phyloP scores from a whole-genome alignment of 2,888 invertebrate genomes.

The Cryptus armator region DNA sequence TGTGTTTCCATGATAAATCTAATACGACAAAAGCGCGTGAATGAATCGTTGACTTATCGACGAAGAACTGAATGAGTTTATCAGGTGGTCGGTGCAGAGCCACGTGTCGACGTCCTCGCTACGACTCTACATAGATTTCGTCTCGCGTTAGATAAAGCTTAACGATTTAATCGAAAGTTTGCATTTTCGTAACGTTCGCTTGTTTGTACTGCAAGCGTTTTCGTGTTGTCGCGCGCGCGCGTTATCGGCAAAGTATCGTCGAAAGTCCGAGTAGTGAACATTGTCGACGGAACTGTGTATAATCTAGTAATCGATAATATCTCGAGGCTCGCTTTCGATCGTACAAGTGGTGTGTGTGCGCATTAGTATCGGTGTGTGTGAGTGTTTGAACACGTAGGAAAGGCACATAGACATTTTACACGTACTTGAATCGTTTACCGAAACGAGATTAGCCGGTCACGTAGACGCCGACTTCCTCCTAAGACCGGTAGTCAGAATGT shows the following conservation, averaged over 20 bases:
- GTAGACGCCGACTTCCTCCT: slow-evolving; percentile 43
- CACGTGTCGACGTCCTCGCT: slow-evolving; percentile 46
- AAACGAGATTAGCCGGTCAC: slow-evolving; percentile 67
- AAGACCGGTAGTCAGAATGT: slow-evolving; percentile 65
- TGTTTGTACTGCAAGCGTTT: neutral
- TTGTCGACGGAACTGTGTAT: slow-evolving; percentile 33
- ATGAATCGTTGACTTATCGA: slow-evolving; percentile 17
- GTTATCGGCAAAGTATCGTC: neutral
- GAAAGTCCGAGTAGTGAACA: slow-evolving; percentile 27
- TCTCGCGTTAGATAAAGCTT: neutral
- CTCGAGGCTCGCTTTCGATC: slow-evolving; percentile 3
- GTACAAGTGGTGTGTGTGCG: neutral
- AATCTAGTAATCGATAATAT: slow-evolving; percentile 36
- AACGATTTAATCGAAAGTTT: neutral
- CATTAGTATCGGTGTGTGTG: neutral
- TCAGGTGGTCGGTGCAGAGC: slow-evolving; percentile 57
- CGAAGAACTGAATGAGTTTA: slow-evolving; percentile 35
- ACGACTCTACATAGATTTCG: neutral
- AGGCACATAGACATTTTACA: slow-evolving; percentile 23
- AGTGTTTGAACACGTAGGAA: neutral
- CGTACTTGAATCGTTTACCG: slow-evolving; percentile 35
- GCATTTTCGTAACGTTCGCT: slow-evolving; percentile 1
- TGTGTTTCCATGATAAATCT: neutral
- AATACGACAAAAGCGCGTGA: neutral
- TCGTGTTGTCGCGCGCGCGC: neutral